Evolutionary conservation across 1,140 invertebrate species (phyloP), one percentile per base, ranked within the genome.

Genomic region (Drosophila santomea): DNA sequence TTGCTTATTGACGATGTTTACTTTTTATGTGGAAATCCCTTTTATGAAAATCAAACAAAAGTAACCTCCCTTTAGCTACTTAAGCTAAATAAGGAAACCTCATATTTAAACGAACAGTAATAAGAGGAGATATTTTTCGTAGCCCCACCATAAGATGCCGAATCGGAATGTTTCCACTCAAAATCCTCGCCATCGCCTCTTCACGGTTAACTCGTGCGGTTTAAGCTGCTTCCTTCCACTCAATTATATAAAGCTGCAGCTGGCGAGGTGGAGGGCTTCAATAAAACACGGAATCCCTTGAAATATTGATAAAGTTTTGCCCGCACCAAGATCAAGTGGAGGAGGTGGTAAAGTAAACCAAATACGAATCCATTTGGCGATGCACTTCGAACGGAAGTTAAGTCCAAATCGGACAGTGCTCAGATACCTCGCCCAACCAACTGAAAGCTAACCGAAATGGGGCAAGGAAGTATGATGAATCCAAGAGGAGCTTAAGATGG

Each of bases 211-310:
- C 57, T 81, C 78, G 73, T 75, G 79, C 79, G 79, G 74, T 60
- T 82, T 78, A 82, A 82, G 74, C 79, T 67, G 78, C 71, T 83
- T 83, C 63, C 80, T 83, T 83, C 80, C 79, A 78, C 68, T 74
- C 79, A 82, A 83, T 83, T 82, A 78, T 75, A 83, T 82, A 74
- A 68, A 82, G 74, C 74, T 71, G 32, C 74, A 81, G 66, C 44
- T 55, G 73, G 44, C 56, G 56, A 44, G 45, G 15, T 43, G 25
- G 25, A 35, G 63, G 28, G 54, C 60, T 80, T 76, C 73, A 71
- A 81, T 64, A 81, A 63, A 81, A 66, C 44, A 63, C 43, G 66
- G 56, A 80, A 59, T 73, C 79, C 67, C 78, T 77, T 77, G 52
- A 81, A 81, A 68, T 81, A 81, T 81, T 81, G 79, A 58, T 81